Base-by-base conservation (phyloP, 2,888 invertebrate genomes). In the Eledone cirrhosa region DNA sequence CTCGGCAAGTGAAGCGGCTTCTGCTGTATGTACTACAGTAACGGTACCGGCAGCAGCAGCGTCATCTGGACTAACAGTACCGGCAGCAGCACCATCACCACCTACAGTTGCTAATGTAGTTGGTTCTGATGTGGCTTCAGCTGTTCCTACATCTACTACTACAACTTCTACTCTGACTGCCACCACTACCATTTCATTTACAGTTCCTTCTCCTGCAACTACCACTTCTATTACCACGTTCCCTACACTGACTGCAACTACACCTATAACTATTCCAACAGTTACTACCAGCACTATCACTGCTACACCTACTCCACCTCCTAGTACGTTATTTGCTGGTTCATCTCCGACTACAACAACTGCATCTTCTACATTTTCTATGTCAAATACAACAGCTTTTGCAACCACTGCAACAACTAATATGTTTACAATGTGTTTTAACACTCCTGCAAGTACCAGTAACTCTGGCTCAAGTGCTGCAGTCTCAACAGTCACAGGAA, bases 351-450 rank as follows among this genome's bases (percentile, higher is more conserved):
- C 72, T 7, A n/a, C 22, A n/a, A 31, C 72, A 7, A 41, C 22
- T 7, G 72, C 48, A 27, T 31, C 77, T 3, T 24, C 59, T n/a
- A 67, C 67, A 11, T 67, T 53, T n/a, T 31, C 69, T 33, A 48
- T 27, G 11, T 59, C 41, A 19, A 29, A 16, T 11, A 24, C 31
- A 19, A 59, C 53, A 31, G 47, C 72, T 33, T 76, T 33, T 41
- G 74, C 82, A 59, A 14, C 81, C 22, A 53, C 75, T 22, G 79
- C 81, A 27, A 14, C 81, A 65, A 47, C 78, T 24, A 76, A 48
- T 22, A 13, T 65, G 7, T 29, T 72, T 11, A 41, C 41, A 41
- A 41, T 41, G 41, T 41, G 41, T 41, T 41, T 41, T 3, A 41
- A 41, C 41, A 41, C 41, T 1, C 2, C 41, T 8, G 41, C 41